Base-by-base conservation (phyloP, 1,140 invertebrate genomes). In the Aphelinus atriplicis region DNA sequence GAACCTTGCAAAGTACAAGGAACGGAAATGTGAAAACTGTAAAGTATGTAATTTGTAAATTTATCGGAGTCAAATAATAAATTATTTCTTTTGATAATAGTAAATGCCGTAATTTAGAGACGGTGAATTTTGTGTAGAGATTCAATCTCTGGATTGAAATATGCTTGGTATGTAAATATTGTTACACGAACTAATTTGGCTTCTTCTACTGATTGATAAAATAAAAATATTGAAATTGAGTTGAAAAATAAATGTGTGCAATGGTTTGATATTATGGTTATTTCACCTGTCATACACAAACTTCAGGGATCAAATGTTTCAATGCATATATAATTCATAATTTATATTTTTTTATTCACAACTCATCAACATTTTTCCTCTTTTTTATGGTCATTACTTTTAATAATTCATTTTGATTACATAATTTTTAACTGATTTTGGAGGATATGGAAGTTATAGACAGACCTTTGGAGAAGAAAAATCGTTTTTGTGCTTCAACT, bases 401-500 rank as follows among this genome's bases (percentile, higher is more conserved):
- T 64, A 48, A 26, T 10, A 2, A 48, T 64, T 64, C 46, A 64
- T 3, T 64, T 64, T 64, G 6, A 62, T 71, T 71, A 42, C 2
- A 51, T 6, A 5, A 68, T 68, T 57, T 56, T 5, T 7, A 48
- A 46, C 42, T 56, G 7, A 42, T 43, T 65, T 45, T 65, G 51
- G 65, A 75, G 55, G 74, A 61, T 10, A 80, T 80, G 79, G 79
- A 80, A 63, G 63, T 78, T 26, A 7, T 78, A 43, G 79, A 78
- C 65, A 9, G 47, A 48, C 72, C 55, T 7, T 4, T 45, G 10
- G 58, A 61, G 56, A 78, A 58, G 7, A 69, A 56, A 43, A 68
- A 43, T 42, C 58, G 7, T 10, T 48, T 56, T 1, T 43, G n/a
- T 3, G 51, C 1, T 48, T 56, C 43, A 50, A 45, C 57, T 63